phyloP scores from a whole-genome alignment of 2,797 vertebrate species.

The Zenarchopterus dispar region DNA sequence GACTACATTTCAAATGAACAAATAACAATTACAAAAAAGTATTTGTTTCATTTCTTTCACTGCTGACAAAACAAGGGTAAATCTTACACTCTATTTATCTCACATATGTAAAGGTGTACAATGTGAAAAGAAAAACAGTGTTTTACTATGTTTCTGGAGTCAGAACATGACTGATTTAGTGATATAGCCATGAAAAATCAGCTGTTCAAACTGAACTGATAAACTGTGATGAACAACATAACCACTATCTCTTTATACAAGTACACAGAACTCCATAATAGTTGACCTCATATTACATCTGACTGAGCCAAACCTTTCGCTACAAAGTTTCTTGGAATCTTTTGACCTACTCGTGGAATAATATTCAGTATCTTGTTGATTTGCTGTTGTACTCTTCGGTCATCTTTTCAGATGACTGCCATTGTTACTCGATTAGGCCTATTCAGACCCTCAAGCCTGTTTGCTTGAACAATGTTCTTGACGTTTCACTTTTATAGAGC shows the following conservation, averaged over 20 bases:
- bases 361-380: slow-evolving; percentile 33
- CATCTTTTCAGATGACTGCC: slow-evolving; percentile 39
- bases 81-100: slow-evolving; percentile 44
- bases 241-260: slow-evolving; percentile 23
- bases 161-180: no score
- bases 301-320: slow-evolving; percentile 21
- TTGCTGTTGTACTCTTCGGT: slow-evolving; percentile 20
- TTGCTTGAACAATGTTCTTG: slow-evolving; percentile 41
- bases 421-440: slow-evolving; percentile 54
- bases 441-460: slow-evolving; percentile 28
- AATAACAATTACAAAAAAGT: slow-evolving; percentile 43
- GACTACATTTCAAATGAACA: slow-evolving; percentile 46
- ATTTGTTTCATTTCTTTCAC: slow-evolving; percentile 19
- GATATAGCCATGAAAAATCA: no score
- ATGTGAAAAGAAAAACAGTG: slow-evolving; percentile 31
- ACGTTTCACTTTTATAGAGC: slow-evolving; percentile 34
- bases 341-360: slow-evolving; percentile 38
- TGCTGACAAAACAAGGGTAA: slow-evolving; percentile 44
- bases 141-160: no score
- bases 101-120: slow-evolving; percentile 25
- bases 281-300: slow-evolving; percentile 55
- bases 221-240: no score
- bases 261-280: slow-evolving; percentile 29
- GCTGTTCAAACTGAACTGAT: no score
- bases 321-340: slow-evolving; percentile 22